phyloP scores from a whole-genome alignment of 1,140 invertebrate genomes.

The Lysiphlebus fabarum region DNA sequence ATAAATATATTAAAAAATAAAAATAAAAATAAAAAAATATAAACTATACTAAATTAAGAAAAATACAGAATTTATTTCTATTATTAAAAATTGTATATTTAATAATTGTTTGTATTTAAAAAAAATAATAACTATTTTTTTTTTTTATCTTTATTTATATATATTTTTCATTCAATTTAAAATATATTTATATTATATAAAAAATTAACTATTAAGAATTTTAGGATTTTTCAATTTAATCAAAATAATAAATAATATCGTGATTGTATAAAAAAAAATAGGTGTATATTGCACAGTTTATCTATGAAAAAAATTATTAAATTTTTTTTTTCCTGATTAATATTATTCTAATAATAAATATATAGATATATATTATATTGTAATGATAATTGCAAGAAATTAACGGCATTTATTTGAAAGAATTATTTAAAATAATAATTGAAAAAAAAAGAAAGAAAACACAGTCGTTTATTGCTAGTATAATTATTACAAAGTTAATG shows the following conservation, averaged over 20 bases:
- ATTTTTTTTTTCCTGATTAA: too few relatives aligned
- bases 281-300: slow-evolving; percentile 15
- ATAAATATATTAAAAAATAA: too few relatives aligned
- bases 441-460: too few relatives aligned
- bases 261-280: slow-evolving; percentile 6
- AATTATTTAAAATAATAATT: slow-evolving; percentile 36
- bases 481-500: slow-evolving; percentile 34
- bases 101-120: slow-evolving; percentile 1
- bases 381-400: slow-evolving; percentile 1
- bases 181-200: too few relatives aligned
- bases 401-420: slow-evolving; percentile 34
- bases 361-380: too few relatives aligned
- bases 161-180: too few relatives aligned
- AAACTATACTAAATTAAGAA: neutral
- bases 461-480: too few relatives aligned
- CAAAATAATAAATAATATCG: slow-evolving; percentile 31
- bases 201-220: slow-evolving; percentile 25
- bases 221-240: slow-evolving; percentile 48
- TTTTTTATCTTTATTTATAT: too few relatives aligned
- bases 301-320: too few relatives aligned
- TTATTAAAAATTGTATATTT: slow-evolving; percentile 4
- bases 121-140: neutral
- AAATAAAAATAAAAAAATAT: neutral
- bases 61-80: slow-evolving; percentile 5
- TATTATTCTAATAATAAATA: too few relatives aligned